Evolutionary conservation across 1,140 invertebrate species (phyloP), one percentile per base, ranked within the genome.

Genomic region (Lasaia peninsularis): DNA sequence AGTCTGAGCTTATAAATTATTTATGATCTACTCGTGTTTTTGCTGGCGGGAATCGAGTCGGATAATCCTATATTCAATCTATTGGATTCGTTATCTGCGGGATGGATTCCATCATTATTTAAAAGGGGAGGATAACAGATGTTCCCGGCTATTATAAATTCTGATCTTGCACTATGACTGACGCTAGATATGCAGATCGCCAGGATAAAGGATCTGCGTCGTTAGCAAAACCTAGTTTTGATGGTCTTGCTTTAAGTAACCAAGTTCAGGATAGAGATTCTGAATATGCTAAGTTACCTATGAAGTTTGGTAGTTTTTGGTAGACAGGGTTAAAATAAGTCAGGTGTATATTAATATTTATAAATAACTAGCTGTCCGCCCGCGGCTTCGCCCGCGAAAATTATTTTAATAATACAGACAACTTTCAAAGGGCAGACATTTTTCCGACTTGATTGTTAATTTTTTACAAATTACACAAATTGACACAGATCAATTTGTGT

Each of bases 181-280:
- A 52, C 67, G 62, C 63, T 50, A 73, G 70, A 71, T 66, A 68
- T 77, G 75, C 72, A 80, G 72, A 82, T 76, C 58, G 69, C 65
- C 61, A 48, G 53, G 63, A 68, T 74, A 78, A 55, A 68, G 73
- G 69, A 77, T 82, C 79, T 80, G 74, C 80, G 82, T 83, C 75
- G 62, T 65, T 65, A 66, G 73, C 78, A 69, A 79, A 80, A 76
- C 71, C 78, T 71, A 79, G 69, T 81, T 87, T 84, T 81, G 73
- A 68, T 82, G 78, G 80, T 80, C 74, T 67, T 63, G 73, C 73
- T 76, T 79, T 78, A 78, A 79, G 71, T 83, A 76, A 74, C 76
- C 14, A 76, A 62, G 67, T 63, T 69, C 56, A 57, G 63, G 67
- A 66, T 67, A 71, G 75, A 71, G 68, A 71, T 78, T 78, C 75